Base-by-base conservation (phyloP, 2,888 invertebrate genomes). In the Tachina fera region DNA sequence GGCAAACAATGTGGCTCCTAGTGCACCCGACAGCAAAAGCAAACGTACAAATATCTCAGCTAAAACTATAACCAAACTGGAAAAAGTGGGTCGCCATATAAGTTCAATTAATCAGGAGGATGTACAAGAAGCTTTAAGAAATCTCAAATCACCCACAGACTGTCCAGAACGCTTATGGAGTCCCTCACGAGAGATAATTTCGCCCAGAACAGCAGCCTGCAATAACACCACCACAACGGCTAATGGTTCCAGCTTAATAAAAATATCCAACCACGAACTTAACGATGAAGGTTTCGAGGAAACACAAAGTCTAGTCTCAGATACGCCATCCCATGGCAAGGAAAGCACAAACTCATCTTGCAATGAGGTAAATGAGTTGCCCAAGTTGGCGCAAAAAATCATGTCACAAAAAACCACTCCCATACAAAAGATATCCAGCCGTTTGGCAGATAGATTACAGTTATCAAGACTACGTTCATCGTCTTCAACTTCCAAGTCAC, bases 211-310 rank as follows among this genome's bases (percentile, higher is more conserved):
- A 39, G 70, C 45, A 43, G 3, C 77, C 19, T 68, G 70, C n/a
- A 63, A 60, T 41, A 86, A 74, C 5, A 80, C 79, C 0, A 75
- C 61, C 9, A 75, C 67, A 47, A 77, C 84, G 8, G 86, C 82
- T 13, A 79, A 56, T 53, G 80, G 82, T 45, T 41, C 84, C n/a
- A 88, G 88, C 13, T 81, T 89, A 22, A 88, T 88, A 16, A 92
- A 92, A 85, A 87, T 90, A 9, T 89, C 91, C 0, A 91, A 91
- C 82, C 92, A 91, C 78, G 97, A 97, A 89, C 71, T 87, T 51
- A 96, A 97, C 90, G 97, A 97, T 90, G 97, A 97, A 94, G 97
- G 97, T 10, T 97, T 97, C 90, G 97, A 97, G 91, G 97, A 97
- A 93, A 97, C 97, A 0, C 97, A 97, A 90, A 97, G 97, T 90